Conservation (phyloP, 1,140 invertebrate species). For the Lasaia peninsularis region DNA sequence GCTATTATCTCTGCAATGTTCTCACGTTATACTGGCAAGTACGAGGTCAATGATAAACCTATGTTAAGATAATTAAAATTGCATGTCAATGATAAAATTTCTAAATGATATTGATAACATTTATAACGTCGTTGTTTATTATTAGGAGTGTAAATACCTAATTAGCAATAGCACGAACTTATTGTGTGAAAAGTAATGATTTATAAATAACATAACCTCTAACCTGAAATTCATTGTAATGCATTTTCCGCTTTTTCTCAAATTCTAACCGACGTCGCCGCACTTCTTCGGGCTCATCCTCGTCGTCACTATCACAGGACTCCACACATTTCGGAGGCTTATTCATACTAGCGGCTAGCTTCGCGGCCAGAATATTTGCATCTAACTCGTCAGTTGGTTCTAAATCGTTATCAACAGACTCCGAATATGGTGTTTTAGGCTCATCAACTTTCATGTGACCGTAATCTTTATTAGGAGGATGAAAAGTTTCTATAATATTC, state of each 20-base stretch:
- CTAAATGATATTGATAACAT: too few relatives aligned
- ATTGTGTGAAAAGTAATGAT: not conserved
- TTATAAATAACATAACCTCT: constrained; percentile 2
- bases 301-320: constrained; percentile 78
- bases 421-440: constrained; percentile 95
- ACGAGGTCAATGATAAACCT: too few relatives aligned
- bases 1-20: too few relatives aligned
- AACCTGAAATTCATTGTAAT: constrained; percentile 96
- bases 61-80: too few relatives aligned
- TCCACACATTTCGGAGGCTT: constrained; percentile 64
- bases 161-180: too few relatives aligned
- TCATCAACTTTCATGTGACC: constrained; percentile 99
- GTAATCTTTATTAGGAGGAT: constrained; percentile 99
- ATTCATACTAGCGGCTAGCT: constrained; percentile 78
- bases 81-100: too few relatives aligned
- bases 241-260: constrained; percentile 94
- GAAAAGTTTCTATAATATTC: constrained; percentile 98
- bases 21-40: too few relatives aligned
- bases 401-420: constrained; percentile 84
- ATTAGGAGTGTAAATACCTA: too few relatives aligned
- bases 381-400: constrained; percentile 87
- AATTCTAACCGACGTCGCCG: constrained; percentile 86
- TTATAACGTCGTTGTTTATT: too few relatives aligned
- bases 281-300: constrained; percentile 81
- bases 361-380: constrained; percentile 86